phyloP scores from a whole-genome alignment of 2,113 vertebrate genomes.

The Hydrochoerus hydrochaeris region DNA sequence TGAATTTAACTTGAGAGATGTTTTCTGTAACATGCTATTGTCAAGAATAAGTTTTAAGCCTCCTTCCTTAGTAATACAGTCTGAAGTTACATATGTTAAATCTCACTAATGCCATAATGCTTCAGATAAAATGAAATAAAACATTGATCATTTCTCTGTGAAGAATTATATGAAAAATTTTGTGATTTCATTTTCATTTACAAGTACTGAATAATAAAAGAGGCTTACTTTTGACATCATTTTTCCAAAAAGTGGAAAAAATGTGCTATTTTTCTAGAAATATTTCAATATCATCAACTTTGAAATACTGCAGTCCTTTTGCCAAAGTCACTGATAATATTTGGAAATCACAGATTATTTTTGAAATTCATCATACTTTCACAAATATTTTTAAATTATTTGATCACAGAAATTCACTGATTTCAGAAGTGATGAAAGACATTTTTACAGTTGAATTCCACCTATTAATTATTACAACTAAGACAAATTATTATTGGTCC shows the following conservation, averaged over 20 bases:
- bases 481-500: neutral
- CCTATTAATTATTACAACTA: slow-evolving; percentile 4
- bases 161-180: neutral
- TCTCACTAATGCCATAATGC: neutral
- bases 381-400: neutral
- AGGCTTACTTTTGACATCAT: slow-evolving; percentile 19
- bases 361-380: neutral
- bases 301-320: slow-evolving; percentile 12
- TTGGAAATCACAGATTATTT: neutral
- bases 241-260: slow-evolving; percentile 12
- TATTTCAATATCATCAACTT: neutral
- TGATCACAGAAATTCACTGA: neutral
- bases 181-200: neutral
- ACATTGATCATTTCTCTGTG: neutral
- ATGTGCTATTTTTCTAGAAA: neutral
- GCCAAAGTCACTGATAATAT: slow-evolving; percentile 43
- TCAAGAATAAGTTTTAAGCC: slow-evolving; percentile 47
- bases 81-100: neutral
- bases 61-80: neutral
- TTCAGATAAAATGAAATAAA: slow-evolving; percentile 36
- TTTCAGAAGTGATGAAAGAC: neutral
- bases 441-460: neutral
- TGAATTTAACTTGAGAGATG: slow-evolving; percentile 38
- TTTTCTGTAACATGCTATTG: slow-evolving; percentile 14
- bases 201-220: slow-evolving; percentile 38